Conservation (phyloP, 2,888 invertebrate genomes). For the Leucophora obtusa region DNA sequence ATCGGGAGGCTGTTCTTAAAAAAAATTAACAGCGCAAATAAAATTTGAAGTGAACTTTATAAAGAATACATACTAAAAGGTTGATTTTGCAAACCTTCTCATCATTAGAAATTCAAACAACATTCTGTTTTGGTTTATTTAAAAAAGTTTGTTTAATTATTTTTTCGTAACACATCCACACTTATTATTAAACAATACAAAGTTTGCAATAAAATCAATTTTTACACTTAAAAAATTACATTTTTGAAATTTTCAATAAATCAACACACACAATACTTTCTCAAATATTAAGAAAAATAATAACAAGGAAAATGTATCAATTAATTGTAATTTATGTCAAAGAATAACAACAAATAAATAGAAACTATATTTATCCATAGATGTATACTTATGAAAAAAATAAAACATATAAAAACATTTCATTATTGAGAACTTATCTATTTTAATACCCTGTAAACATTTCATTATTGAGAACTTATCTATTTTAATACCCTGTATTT, state of each 20-base stretch:
- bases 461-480: neutral
- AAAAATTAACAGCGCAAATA: conserved; percentile 48
- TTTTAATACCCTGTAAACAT: no score
- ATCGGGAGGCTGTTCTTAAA: conserved; percentile 73
- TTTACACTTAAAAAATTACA: no score
- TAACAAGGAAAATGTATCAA: conserved; percentile 40
- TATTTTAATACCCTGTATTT: no score
- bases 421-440: neutral
- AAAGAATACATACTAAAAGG: conserved; percentile 8
- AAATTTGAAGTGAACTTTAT: conserved; percentile 23
- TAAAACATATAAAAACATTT: neutral
- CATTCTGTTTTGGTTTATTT: conserved; percentile 12
- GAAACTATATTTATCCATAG: conserved; percentile 24
- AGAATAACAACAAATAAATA: conserved; percentile 15
- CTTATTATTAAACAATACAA: neutral
- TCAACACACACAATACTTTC: conserved; percentile 14
- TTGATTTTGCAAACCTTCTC: conserved; percentile 21
- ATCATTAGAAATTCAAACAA: conserved; percentile 19
- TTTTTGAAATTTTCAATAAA: neutral
- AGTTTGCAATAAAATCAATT: conserved; percentile 25
- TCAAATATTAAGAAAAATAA: conserved; percentile 18
- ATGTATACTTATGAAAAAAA: conserved; percentile 26
- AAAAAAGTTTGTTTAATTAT: conserved; percentile 9
- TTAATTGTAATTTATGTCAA: conserved; percentile 40
- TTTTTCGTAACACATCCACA: neutral